Evolutionary conservation across 2,888 invertebrate species (phyloP).

Genomic region (Andrena praecox): DNA sequence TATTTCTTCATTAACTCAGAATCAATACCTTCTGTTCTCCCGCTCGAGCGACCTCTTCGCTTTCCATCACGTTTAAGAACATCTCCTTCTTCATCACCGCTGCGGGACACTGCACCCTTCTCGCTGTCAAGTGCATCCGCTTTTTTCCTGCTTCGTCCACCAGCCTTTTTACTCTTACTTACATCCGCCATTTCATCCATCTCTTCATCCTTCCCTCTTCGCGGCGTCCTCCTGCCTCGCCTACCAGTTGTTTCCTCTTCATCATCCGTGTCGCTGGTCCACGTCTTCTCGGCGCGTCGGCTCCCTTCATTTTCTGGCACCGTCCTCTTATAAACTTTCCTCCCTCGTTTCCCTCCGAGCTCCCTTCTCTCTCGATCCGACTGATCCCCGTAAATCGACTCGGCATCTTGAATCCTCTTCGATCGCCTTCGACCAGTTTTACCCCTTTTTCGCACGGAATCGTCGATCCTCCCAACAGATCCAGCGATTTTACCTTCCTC

Average conservation of each 20-base stretch:
- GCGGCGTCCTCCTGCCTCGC: slow-evolving; percentile 7
- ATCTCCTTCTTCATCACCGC: slow-evolving; percentile 52
- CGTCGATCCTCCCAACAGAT: neutral
- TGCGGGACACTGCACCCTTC: slow-evolving; percentile 26
- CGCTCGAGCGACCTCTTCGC: slow-evolving; percentile 20
- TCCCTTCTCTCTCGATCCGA: neutral
- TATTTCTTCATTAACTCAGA: slow-evolving; percentile 39
- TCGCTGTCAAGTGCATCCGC: slow-evolving; percentile 40
- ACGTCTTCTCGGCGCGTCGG: slow-evolving; percentile 5
- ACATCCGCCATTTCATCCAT: slow-evolving; percentile 18
- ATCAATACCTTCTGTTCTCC: slow-evolving; percentile 16
- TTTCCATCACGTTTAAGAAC: slow-evolving; percentile 36
- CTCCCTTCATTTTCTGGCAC: slow-evolving; percentile 8
- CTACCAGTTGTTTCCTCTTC: slow-evolving; percentile 30
- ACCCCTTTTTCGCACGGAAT: neutral
- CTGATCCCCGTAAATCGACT: neutral
- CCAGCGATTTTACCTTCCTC: neutral
- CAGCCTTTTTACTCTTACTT: slow-evolving; percentile 33
- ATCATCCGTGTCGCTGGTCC: slow-evolving; percentile 12
- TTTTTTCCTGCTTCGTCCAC: slow-evolving; percentile 38
- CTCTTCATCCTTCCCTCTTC: neutral
- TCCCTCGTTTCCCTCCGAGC: neutral
- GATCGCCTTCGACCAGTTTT: slow-evolving; percentile 9
- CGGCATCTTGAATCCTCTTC: neutral
- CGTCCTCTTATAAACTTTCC: neutral